Conservation (phyloP, 2,797 vertebrate species). For the Apodemus agrarius region DNA sequence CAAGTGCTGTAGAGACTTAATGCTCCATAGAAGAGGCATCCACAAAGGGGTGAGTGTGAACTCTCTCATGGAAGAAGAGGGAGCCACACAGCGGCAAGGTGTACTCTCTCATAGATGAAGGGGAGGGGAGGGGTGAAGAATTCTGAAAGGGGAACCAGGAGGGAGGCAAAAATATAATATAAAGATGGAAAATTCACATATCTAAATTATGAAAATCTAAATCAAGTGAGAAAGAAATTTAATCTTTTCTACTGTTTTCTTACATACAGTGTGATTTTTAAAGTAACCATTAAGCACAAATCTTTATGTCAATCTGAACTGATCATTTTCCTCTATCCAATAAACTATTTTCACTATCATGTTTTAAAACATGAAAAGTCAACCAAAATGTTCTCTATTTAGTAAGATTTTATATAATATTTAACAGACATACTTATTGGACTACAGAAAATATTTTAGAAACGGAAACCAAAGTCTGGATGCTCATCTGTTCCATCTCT, state of each 20-base stretch:
- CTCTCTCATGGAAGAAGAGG: no score
- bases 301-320: background rate
- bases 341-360: background rate
- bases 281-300: background rate
- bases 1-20: background rate
- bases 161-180: no score
- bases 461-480: background rate
- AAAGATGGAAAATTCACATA: no score
- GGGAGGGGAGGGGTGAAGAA: background rate
- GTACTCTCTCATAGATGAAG: background rate
- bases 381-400: background rate
- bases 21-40: accelerated
- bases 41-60: background rate
- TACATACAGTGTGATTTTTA: background rate
- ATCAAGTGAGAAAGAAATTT: background rate
- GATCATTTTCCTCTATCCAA: background rate
- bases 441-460: conserved; percentile 10
- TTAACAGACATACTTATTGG: background rate
- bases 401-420: background rate
- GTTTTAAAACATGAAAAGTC: background rate
- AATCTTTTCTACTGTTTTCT: background rate
- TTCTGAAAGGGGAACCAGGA: background rate
- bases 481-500: background rate
- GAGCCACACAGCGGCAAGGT: background rate
- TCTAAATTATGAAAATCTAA: conserved; percentile 4